Conservation (phyloP, 1,140 invertebrate genomes). For the Charaxes varanes region DNA sequence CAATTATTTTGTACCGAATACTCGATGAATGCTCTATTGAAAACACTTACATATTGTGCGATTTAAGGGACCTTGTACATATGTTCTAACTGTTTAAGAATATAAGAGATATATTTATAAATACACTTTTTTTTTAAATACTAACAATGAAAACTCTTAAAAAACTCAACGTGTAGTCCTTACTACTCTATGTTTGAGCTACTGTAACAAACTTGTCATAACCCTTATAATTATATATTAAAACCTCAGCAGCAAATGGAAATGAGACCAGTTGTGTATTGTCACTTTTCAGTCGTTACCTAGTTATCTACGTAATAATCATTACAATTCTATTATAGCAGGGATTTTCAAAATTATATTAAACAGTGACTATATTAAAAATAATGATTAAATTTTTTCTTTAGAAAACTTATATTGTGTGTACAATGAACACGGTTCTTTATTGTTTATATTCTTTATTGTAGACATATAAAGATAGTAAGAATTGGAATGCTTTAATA, state of each 20-base stretch:
- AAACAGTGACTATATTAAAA: no score
- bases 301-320: constrained; percentile 39
- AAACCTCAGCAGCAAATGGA: constrained; percentile 33
- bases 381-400: no score
- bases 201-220: constrained; percentile 33
- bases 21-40: constrained; percentile 12
- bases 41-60: constrained; percentile 16
- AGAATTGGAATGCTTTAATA: no score
- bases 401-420: no score
- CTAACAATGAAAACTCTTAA: constrained; percentile 53
- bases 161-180: constrained; percentile 35
- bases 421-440: no score
- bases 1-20: constrained; percentile 7
- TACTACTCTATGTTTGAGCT: constrained; percentile 22
- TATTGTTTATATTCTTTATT: no score
- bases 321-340: no score
- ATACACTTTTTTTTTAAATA: constrained; percentile 41
- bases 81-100: background rate
- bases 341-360: no score
- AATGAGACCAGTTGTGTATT: constrained; percentile 61
- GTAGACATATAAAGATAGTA: no score
- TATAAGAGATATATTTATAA: constrained; percentile 22
- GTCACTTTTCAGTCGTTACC: constrained; percentile 59
- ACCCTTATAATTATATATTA: constrained; percentile 14
- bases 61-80: constrained; percentile 9